Base-by-base conservation (phyloP, 2,888 invertebrate genomes). In the Thumatha senex region DNA sequence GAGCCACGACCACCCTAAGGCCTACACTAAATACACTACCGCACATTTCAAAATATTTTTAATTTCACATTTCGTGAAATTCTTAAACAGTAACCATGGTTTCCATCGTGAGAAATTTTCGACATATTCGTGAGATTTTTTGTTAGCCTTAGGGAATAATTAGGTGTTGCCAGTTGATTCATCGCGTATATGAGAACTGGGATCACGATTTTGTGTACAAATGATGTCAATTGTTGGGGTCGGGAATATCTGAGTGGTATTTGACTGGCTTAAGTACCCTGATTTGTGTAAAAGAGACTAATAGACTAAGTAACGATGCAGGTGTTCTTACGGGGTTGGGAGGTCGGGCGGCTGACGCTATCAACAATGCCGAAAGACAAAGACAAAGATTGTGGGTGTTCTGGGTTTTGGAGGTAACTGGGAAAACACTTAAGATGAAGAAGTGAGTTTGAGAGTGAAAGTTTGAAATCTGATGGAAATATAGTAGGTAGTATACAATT, bases 11-110 rank as follows among this genome's bases (percentile, higher is more conserved):
- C 63, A 56, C 64, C 70, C 72, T 46, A 62, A 57, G 66, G 76
- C 68, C 70, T 64, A 53, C 47, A 46, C 76, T 68, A 68, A 66
- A 68, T 62, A 65, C 51, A 57, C 46, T 46, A 54, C 54, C 48
- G 56, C 51, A 45, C 53, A 61, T 54, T 65, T 63, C 53, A 44
- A 60, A 62, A 43, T 24, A 45, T 41, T 65, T 61, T 65, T 67
- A 67, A 67, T 67, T 68, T 68, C 54, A 59, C 58, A 51, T 67
- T 71, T 70, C 69, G 71, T 65, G 59, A 65, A 71, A 71, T 71
- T 71, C 65, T 40, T 68, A 66, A 67, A 66, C 61, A 56, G 56
- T 57, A 58, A 51, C 56, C 60, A 63, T 61, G 61, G 61, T 65
- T 63, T 59, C 63, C 68, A 67, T 61, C 62, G 68, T 64, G 64